Conservation (phyloP, 1,140 invertebrate genomes). For the Drosophila cardini region DNA sequence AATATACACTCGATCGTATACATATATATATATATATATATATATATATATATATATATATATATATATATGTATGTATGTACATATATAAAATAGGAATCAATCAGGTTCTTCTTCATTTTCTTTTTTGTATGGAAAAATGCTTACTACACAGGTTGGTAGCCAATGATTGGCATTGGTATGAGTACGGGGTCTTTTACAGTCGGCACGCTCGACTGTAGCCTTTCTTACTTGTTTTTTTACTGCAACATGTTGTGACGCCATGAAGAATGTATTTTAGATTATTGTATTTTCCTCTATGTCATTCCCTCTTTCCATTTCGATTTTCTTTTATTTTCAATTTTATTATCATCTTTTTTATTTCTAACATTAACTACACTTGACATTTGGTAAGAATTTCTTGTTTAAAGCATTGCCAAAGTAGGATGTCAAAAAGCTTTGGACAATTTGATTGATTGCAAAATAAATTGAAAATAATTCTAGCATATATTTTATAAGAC, state of each 20-base stretch:
- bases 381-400: background rate
- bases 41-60: too few species aligned
- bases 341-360: background rate
- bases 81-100: too few species aligned
- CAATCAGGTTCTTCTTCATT: too few species aligned
- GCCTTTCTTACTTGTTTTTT: too few species aligned
- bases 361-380: background rate
- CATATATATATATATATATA: too few species aligned
- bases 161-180: too few species aligned
- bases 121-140: too few species aligned
- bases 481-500: background rate
- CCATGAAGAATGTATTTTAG: conserved; percentile 2
- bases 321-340: background rate
- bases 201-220: too few species aligned
- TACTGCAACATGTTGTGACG: conserved; percentile 1
- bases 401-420: background rate
- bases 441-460: background rate
- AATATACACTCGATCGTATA: too few species aligned
- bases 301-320: background rate
- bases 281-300: background rate
- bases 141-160: too few species aligned
- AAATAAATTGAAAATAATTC: conserved; percentile 1
- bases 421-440: conserved; percentile 3
- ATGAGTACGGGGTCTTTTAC: too few species aligned
- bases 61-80: too few species aligned